Evolutionary conservation across 2,797 vertebrate genomes (phyloP).

Genomic region (Schizopygopsis pylzovi): DNA sequence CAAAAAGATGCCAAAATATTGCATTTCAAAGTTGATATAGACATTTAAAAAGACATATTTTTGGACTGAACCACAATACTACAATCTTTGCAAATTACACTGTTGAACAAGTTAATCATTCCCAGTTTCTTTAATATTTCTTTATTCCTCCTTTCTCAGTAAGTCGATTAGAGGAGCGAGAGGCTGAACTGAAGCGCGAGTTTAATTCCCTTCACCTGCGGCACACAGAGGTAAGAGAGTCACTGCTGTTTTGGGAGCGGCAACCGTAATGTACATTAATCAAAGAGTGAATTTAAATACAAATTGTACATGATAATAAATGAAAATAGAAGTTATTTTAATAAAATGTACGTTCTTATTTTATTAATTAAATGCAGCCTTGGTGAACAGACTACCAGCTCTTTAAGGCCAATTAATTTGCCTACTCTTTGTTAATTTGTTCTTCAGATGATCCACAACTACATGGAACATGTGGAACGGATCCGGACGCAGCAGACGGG

Average conservation of each 20-base stretch:
- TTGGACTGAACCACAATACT: not conserved
- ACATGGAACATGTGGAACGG: slow-evolving; percentile 96
- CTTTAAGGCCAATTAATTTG: not conserved
- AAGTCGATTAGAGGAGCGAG: slow-evolving; percentile 92
- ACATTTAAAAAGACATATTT: not conserved
- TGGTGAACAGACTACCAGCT: not conserved
- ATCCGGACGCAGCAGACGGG: slow-evolving; percentile 89
- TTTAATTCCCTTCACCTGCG: slow-evolving; percentile 94
- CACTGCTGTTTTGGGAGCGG: not conserved
- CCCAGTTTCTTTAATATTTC: not conserved
- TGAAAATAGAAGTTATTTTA: too few relatives aligned
- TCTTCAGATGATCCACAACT: slow-evolving; percentile 97
- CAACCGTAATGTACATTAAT: too few relatives aligned
- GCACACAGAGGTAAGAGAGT: slow-evolving; percentile 88
- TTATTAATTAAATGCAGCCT: not conserved
- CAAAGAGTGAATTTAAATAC: too few relatives aligned
- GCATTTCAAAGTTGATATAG: not conserved
- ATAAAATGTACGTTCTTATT: not conserved
- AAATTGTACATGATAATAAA: too few relatives aligned
- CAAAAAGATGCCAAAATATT: not conserved
- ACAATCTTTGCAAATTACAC: not conserved
- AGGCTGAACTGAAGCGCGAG: slow-evolving; percentile 96
- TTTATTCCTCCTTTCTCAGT: slow-evolving; percentile 74
- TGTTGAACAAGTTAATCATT: not conserved
- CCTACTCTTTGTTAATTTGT: not conserved